Base-by-base conservation (phyloP, 2,113 vertebrate species). In the Chloropsis cyanopogon region DNA sequence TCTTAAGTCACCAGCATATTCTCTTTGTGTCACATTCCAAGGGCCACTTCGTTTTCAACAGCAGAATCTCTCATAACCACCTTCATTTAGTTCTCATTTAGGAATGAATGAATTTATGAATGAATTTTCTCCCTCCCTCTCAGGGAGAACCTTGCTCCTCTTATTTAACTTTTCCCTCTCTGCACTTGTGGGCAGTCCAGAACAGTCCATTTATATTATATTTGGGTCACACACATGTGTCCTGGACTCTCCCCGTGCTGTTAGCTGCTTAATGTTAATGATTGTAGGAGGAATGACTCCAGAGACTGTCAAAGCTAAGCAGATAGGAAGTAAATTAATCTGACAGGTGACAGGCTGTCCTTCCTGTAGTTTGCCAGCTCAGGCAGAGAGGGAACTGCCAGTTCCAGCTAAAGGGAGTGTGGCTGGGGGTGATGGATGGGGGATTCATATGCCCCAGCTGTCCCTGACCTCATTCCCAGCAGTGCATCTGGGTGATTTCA, bases 381-480 rank as follows among this genome's bases (percentile, higher is more conserved):
- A 61, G 46, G 22, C 47, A 87, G 13, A 82, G 61, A 46, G 33
- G 5, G 12, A 91, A 37, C 28, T 82, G 54, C 35, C 70, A 61
- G n/a, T 70, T 42, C n/a, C 53, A 72, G 39, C 56, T 71, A 12
- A 79, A 61, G 8, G 10, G 41, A 82, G 2, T 3, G 1, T 75
- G 14, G 3, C 14, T 35, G 11, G 17, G 8, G 3, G 2, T 42
- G n/a, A 9, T 35, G 18, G 7, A 53, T 29, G 20, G 7, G 5
- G 13, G 1, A 4, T 3, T 54, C 1, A 0, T 14, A 26, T 46
- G 21, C 1, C 39, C 4, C 52, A 49, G 17, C 25, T 64, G 50
- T 39, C 15, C 33, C 41, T 46, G 21, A 4, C 39, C 28, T 41
- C 3, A 1, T 20, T 61, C 15, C 29, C 23, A 73, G 52, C 20